Percentiles rank a stretch among this genome's conserved stretches.
phyloP scores from a whole-genome alignment of 2,113 vertebrate species.

The Mus musculus region DNA sequence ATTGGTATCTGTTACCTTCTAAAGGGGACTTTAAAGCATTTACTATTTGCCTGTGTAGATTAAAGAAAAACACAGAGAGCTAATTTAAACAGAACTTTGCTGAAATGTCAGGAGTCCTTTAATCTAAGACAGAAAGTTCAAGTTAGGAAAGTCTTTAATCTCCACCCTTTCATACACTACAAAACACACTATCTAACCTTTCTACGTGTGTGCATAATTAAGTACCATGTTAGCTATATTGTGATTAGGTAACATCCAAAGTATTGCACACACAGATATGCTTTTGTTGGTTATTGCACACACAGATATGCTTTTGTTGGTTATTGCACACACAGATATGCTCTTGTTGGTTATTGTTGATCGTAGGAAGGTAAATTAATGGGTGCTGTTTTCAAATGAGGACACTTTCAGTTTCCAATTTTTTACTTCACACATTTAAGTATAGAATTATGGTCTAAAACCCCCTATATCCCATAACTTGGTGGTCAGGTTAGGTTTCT shows the following conservation, averaged over 20 bases:
- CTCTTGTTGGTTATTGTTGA: background rate
- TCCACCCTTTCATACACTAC: slow-evolving; percentile 30
- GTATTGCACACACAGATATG: background rate
- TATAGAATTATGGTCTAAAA: background rate
- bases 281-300: too few species aligned
- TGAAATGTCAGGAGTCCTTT: slow-evolving; percentile 77
- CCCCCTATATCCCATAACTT: background rate
- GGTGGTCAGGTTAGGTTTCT: background rate
- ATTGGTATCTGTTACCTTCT: slow-evolving; percentile 59
- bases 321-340: background rate
- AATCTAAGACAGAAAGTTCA: slow-evolving; percentile 76
- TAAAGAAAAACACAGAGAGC: slow-evolving; percentile 73
- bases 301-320: too few species aligned
- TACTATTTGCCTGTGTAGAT: slow-evolving; percentile 62
- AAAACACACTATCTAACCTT: slow-evolving; percentile 72
- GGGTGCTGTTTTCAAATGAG: background rate
- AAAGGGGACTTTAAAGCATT: slow-evolving; percentile 62
- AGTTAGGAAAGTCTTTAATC: slow-evolving; percentile 71
- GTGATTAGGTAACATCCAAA: background rate
- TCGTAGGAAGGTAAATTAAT: background rate
- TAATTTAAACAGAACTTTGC: slow-evolving; percentile 70
- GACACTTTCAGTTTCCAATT: background rate
- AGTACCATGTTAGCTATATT: background rate
- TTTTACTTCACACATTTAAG: background rate
- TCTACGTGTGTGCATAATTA: background rate